A percentile compares a stretch with the other conserved stretches of the same genome.
phyloP scores from a whole-genome alignment of 2,888 invertebrate genomes.

The Oscheius onirici region DNA sequence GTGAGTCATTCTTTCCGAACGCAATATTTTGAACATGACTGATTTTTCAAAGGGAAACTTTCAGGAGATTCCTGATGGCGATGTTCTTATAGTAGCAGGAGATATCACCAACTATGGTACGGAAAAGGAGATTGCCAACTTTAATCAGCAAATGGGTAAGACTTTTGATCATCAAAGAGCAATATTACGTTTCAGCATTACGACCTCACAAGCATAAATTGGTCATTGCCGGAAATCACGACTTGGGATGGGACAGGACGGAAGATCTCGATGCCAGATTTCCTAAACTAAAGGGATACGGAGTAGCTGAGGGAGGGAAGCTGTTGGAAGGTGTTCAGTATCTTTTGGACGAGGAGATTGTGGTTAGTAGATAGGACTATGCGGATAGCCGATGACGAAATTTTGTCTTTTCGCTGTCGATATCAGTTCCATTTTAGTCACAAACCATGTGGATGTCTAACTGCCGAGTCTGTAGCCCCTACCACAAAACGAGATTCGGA shows the following conservation, averaged over 20 bases:
- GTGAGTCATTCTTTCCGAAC: slow-evolving; percentile 16
- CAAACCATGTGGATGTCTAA: too few relatives aligned
- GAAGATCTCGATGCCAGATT: slow-evolving; percentile 36
- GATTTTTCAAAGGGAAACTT: too few relatives aligned
- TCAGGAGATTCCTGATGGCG: slow-evolving; percentile 82
- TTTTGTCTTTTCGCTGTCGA: too few relatives aligned
- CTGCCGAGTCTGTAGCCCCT: too few relatives aligned
- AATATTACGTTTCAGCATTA: slow-evolving; percentile 57
- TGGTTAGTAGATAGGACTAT: too few relatives aligned
- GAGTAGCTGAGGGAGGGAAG: neutral
- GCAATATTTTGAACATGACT: too few relatives aligned
- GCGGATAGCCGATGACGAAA: too few relatives aligned
- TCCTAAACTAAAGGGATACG: neutral
- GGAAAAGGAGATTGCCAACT: slow-evolving; percentile 48
- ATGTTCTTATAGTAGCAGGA: slow-evolving; percentile 86
- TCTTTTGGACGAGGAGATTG: slow-evolving; percentile 16
- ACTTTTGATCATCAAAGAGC: neutral
- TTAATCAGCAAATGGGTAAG: slow-evolving; percentile 71
- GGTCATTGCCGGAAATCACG: slow-evolving; percentile 88
- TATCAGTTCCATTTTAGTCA: too few relatives aligned
- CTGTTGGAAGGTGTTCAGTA: slow-evolving; percentile 16
- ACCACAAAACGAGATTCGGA: too few relatives aligned
- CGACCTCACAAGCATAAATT: slow-evolving; percentile 84
- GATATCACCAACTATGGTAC: slow-evolving; percentile 79
- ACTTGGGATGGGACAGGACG: slow-evolving; percentile 81